phyloP scores from a whole-genome alignment of 2,888 invertebrate species.

The Hemithea aestivaria region DNA sequence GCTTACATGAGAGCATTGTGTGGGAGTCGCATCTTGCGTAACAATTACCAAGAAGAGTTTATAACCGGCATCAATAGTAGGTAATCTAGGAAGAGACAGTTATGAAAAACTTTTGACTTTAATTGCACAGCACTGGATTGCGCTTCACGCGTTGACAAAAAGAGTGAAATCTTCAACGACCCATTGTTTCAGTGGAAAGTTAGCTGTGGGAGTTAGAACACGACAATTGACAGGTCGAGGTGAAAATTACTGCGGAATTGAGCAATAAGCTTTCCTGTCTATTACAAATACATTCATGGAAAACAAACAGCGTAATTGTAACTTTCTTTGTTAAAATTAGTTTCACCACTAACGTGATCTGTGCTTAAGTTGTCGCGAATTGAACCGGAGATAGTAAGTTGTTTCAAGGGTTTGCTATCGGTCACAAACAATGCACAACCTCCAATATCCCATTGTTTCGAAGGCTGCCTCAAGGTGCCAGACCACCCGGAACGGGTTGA shows the following conservation, averaged over 20 bases:
- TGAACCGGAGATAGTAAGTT: not conserved
- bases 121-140: constrained; percentile 50
- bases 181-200: constrained; percentile 70
- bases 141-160: constrained; percentile 62
- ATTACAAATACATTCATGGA: constrained; percentile 19
- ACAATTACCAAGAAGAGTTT: constrained; percentile 35
- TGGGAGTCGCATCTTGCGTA: constrained; percentile 39
- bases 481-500: constrained; percentile 43
- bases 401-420: constrained; percentile 7
- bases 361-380: too few species aligned
- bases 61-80: constrained; percentile 6
- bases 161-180: constrained; percentile 70
- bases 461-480: constrained; percentile 49
- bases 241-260: constrained; percentile 60
- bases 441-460: constrained; percentile 40
- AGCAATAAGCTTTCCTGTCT: constrained; percentile 39
- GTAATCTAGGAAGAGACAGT: constrained; percentile 54
- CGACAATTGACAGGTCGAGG: constrained; percentile 44
- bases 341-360: too few species aligned
- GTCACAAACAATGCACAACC: constrained; percentile 13
- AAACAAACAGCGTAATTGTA: constrained; percentile 6
- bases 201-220: constrained; percentile 57
- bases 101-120: constrained; percentile 44
- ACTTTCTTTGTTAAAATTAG: constrained; percentile 16
- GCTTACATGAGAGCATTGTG: constrained; percentile 25